Conservation (phyloP, 2,888 invertebrate species). For the Drosophila villosipedis region DNA sequence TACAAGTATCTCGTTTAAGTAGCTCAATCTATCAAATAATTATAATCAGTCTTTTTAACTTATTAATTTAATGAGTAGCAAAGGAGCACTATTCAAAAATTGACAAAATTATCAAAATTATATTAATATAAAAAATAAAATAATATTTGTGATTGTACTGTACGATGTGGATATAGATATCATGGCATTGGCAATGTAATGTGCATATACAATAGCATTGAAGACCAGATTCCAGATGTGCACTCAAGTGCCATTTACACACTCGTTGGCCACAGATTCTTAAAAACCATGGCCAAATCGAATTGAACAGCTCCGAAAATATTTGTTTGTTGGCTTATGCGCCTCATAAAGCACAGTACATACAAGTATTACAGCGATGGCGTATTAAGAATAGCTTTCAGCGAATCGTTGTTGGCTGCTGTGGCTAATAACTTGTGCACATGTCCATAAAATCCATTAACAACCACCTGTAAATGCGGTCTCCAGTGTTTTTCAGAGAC, state of each 20-base stretch:
- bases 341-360: conserved; percentile 43
- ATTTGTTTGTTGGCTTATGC: conserved; percentile 24
- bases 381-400: conserved; percentile 28
- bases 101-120: not conserved
- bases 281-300: conserved; percentile 44
- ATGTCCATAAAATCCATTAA: conserved; percentile 72
- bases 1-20: not conserved
- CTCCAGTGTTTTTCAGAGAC: conserved; percentile 6
- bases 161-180: not conserved
- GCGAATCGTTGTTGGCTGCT: conserved; percentile 20
- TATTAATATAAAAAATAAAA: not conserved
- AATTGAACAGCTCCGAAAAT: conserved; percentile 37
- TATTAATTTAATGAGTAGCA: not conserved
- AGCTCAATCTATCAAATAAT: not conserved
- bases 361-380: not conserved
- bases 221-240: conserved; percentile 40
- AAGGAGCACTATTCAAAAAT: not conserved
- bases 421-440: conserved; percentile 22
- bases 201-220: conserved; percentile 19
- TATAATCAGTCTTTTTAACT: not conserved
- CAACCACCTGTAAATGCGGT: conserved; percentile 68
- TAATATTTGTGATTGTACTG: not conserved
- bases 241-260: conserved; percentile 40
- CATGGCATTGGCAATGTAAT: conserved; percentile 48
- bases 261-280: conserved; percentile 48